Evolutionary conservation across 2,113 vertebrate genomes (phyloP).

Genomic region (Alosa alosa): DNA sequence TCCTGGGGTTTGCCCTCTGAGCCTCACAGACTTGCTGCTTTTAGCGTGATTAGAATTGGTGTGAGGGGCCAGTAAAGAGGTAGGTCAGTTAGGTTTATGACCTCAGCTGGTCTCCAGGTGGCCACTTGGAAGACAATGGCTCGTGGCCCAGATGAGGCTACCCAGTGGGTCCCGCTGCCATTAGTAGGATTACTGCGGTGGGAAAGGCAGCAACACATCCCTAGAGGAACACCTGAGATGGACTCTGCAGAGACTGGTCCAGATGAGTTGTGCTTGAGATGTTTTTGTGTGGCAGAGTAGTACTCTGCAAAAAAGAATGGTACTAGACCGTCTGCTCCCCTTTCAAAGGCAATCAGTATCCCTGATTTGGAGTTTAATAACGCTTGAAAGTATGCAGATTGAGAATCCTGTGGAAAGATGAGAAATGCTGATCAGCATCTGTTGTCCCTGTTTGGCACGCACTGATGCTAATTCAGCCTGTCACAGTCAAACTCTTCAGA

Average conservation of each 20-base stretch:
- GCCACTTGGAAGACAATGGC: conserved; percentile 5
- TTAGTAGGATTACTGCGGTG: not conserved
- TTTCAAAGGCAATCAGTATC: not conserved
- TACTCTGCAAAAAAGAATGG: not conserved
- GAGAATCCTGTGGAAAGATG: not conserved
- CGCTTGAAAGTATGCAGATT: not conserved
- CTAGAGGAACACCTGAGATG: not conserved
- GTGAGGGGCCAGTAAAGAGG: not conserved
- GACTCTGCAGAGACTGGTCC: not conserved
- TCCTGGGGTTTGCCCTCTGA: not conserved
- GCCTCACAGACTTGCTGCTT: not conserved
- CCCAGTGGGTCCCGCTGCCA: not conserved
- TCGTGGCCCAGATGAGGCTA: not conserved
- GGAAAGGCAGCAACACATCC: not conserved
- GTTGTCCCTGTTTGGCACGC: not conserved
- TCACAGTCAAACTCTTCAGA: conserved; percentile 35
- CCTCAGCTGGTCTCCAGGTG: conserved; percentile 14
- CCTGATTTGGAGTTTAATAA: not conserved
- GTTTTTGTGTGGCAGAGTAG: not conserved
- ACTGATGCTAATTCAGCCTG: conserved; percentile 48
- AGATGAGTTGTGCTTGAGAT: not conserved
- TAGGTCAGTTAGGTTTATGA: not conserved
- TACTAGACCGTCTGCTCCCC: no score
- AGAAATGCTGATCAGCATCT: not conserved
- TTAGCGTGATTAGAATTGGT: conserved; percentile 1